Percentiles rank a stretch among this genome's conserved stretches.
These are phyloP conservation scores for Cephalopterus ornatus DNA, from an alignment of 2,113 vertebrate genomes.

Conservation along the genomic window DNA sequence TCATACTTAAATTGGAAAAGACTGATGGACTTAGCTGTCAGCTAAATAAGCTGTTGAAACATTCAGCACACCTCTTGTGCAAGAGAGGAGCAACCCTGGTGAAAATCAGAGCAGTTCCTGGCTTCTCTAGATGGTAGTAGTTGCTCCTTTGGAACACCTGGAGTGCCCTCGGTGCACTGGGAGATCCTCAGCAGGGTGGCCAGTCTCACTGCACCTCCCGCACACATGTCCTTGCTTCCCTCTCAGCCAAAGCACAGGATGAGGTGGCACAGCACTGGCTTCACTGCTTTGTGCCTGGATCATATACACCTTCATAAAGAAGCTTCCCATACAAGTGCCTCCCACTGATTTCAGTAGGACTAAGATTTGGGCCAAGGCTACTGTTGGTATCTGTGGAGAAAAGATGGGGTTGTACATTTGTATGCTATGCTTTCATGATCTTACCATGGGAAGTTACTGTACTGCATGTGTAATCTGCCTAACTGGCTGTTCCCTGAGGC, in stretches of 20 bases:
- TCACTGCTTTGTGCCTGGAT: not conserved
- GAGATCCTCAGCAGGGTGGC: not conserved
- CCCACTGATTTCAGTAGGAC: not conserved
- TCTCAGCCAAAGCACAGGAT: not conserved
- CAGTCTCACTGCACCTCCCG: not conserved
- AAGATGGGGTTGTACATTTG: not conserved
- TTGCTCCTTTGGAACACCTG: not conserved
- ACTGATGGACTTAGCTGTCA: not conserved
- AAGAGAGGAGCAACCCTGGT: not conserved
- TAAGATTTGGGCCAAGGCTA: not conserved
- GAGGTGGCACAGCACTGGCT: not conserved
- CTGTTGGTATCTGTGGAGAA: not conserved
- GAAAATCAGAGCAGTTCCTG: not conserved
- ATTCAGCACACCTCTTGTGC: not conserved
- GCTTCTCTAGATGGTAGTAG: not conserved
- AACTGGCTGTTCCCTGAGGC: not conserved
- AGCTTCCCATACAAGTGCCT: not conserved
- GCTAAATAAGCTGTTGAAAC: not conserved
- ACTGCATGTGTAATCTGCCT: not conserved
- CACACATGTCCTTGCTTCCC: accelerated
- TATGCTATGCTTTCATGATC: not conserved
- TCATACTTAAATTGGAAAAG: not conserved
- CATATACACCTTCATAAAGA: not conserved
- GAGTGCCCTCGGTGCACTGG: not conserved
- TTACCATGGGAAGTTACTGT: accelerated